Percentiles rank a stretch among this genome's conserved stretches.
Conservation (phyloP, 2,113 vertebrate species). For the Lates calcarifer region DNA sequence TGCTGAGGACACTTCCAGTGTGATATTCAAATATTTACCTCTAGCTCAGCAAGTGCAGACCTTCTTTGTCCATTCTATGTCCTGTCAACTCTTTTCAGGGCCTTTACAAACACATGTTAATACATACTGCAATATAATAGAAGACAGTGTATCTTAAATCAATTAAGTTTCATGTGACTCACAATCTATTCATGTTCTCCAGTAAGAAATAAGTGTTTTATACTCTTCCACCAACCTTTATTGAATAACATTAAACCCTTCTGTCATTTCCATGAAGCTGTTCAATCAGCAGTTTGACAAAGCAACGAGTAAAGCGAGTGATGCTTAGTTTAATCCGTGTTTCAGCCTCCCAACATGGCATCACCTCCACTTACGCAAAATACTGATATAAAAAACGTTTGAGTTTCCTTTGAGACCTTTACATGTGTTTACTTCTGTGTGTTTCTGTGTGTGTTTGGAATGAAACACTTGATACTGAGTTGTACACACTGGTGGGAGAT, state of each 20-base stretch:
- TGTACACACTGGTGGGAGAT: conserved; percentile 27
- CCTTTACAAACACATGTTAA: conserved; percentile 2
- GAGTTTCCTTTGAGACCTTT: no score
- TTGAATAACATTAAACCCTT: neutral
- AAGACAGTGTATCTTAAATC: neutral
- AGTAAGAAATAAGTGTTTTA: neutral
- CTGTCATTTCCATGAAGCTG: neutral
- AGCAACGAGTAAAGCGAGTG: no score
- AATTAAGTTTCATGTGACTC: neutral
- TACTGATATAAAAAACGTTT: no score
- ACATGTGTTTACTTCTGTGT: neutral
- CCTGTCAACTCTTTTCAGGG: conserved; percentile 22
- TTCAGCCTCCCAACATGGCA: neutral
- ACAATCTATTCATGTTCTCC: neutral
- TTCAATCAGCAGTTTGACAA: neutral
- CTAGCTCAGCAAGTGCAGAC: conserved; percentile 37
- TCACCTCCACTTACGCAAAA: no score
- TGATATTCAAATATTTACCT: conserved; percentile 64
- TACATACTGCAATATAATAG: neutral
- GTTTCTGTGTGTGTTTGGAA: neutral
- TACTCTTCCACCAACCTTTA: neutral
- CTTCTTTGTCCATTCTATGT: conserved; percentile 12
- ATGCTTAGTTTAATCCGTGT: neutral
- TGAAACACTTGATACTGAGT: conserved; percentile 23
- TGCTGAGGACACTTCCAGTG: conserved; percentile 33